Conservation (phyloP, 2,888 invertebrate genomes). For the Diarsia dahlii region DNA sequence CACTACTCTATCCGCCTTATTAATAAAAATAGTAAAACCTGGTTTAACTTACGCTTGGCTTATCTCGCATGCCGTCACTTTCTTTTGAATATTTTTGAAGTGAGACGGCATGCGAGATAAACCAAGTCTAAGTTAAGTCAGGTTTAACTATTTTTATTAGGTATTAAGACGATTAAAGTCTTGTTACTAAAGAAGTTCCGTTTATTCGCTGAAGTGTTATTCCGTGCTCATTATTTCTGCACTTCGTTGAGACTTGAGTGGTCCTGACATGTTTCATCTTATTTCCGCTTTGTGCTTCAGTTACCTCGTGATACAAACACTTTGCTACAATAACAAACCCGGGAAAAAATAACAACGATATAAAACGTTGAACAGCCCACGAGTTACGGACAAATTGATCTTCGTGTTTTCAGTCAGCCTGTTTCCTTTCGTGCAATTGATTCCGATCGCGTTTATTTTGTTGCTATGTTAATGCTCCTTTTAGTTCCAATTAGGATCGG, state of each 20-base stretch:
- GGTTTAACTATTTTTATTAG: too few relatives aligned
- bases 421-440: neutral
- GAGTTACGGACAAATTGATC: slow-evolving; percentile 4
- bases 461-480: neutral
- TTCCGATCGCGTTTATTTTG: neutral
- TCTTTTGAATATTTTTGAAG: too few relatives aligned
- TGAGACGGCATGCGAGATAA: too few relatives aligned
- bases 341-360: slow-evolving; percentile 18
- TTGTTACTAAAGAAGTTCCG: slow-evolving; percentile 2
- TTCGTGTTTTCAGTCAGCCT: neutral
- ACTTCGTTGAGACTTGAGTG: slow-evolving; percentile 44
- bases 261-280: slow-evolving; percentile 47
- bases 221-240: slow-evolving; percentile 47
- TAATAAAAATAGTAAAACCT: too few relatives aligned
- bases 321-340: slow-evolving; percentile 30
- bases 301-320: slow-evolving; percentile 28
- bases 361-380: slow-evolving; percentile 1
- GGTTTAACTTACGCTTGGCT: too few relatives aligned
- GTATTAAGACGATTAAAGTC: too few relatives aligned
- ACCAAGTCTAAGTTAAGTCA: too few relatives aligned
- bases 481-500: neutral
- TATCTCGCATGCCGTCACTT: too few relatives aligned
- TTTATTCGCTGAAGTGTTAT: slow-evolving; percentile 31
- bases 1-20: neutral
- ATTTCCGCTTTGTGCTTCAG: slow-evolving; percentile 38